phyloP scores from a whole-genome alignment of 2,888 invertebrate species.

The Drosophila setosimentum region DNA sequence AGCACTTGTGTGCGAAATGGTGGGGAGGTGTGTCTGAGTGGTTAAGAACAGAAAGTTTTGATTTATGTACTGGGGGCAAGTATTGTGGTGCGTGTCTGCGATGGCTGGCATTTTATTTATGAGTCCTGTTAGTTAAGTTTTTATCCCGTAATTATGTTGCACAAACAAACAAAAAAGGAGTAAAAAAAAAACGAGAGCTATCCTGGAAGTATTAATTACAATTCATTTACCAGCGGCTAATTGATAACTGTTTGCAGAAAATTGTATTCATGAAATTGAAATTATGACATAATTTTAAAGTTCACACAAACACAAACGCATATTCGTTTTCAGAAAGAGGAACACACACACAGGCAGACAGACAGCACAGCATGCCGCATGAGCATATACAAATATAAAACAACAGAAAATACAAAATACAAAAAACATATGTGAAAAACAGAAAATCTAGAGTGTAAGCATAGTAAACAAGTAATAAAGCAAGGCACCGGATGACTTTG shows the following conservation, averaged over 20 bases:
- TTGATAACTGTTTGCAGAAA: conserved; percentile 50
- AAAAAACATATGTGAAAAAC: conserved; percentile 6
- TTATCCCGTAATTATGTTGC: conserved; percentile 19
- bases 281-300: conserved; percentile 34
- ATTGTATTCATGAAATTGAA: conserved; percentile 15
- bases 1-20: neutral
- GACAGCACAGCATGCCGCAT: conserved; percentile 42
- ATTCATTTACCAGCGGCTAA: conserved; percentile 36
- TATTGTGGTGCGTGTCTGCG: conserved; percentile 63
- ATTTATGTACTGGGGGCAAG: conserved; percentile 67
- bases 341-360: conserved; percentile 25
- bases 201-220: conserved; percentile 42
- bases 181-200: conserved; percentile 22
- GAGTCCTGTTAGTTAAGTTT: conserved; percentile 44
- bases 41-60: conserved; percentile 55
- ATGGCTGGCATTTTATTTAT: conserved; percentile 63
- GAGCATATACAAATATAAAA: conserved; percentile 27
- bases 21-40: conserved; percentile 3
- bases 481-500: conserved; percentile 25
- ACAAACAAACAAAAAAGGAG: conserved; percentile 26
- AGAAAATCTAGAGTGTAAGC: conserved; percentile 25
- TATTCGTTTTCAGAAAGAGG: conserved; percentile 19
- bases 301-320: conserved; percentile 27
- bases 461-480: conserved; percentile 59
- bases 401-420: conserved; percentile 11